phyloP scores from a whole-genome alignment of 1,140 invertebrate genomes.

The Caenorhabditis remanei region DNA sequence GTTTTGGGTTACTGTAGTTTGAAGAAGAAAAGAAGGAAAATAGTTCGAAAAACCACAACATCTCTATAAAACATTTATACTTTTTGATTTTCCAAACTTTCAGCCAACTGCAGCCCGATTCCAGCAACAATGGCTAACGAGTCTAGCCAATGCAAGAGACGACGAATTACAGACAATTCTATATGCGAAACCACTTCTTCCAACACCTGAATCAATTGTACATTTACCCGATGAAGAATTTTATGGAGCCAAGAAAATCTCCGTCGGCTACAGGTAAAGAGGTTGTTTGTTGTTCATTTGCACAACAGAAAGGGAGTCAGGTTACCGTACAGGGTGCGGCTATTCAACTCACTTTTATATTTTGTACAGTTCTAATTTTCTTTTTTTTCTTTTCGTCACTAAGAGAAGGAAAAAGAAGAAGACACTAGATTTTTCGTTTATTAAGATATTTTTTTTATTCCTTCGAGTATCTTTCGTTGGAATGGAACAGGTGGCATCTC shows the following conservation, averaged over 20 bases:
- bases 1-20: not conserved
- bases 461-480: not conserved
- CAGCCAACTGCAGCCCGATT: slow-evolving; percentile 29
- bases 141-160: slow-evolving; percentile 23
- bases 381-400: not conserved
- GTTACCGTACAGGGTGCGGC: slow-evolving; percentile 18
- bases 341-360: slow-evolving; percentile 11
- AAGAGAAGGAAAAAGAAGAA: not conserved
- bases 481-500: slow-evolving; percentile 46
- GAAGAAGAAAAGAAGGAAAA: no score
- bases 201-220: slow-evolving; percentile 31
- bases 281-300: slow-evolving; percentile 45
- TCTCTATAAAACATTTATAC: no score
- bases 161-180: slow-evolving; percentile 38
- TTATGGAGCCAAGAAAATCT: slow-evolving; percentile 52
- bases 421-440: no score
- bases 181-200: slow-evolving; percentile 39
- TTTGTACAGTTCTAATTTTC: slow-evolving; percentile 3
- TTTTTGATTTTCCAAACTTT: not conserved
- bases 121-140: slow-evolving; percentile 21
- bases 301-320: slow-evolving; percentile 5
- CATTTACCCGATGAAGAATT: slow-evolving; percentile 45
- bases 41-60: no score
- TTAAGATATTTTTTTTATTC: no score
- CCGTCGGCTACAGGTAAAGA: slow-evolving; percentile 45